Conservation (phyloP, 2,797 vertebrate species). For the Mormyrops attenuatus region DNA sequence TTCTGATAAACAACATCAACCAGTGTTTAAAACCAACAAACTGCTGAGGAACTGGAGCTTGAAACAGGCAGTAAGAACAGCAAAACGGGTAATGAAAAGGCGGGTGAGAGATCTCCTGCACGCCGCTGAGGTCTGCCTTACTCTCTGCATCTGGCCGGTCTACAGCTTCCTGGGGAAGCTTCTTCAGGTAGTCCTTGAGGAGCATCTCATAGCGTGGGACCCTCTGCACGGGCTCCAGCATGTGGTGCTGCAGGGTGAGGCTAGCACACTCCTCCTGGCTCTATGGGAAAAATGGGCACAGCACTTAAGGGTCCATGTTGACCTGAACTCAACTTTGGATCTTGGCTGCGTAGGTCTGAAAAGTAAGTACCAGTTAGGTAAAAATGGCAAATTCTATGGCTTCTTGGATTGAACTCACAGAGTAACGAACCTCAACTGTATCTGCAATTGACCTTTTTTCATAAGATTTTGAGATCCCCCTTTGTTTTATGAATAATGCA, state of each 20-base stretch:
- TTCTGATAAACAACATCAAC: constrained; percentile 58
- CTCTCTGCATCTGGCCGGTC: constrained; percentile 89
- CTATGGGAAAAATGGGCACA: constrained; percentile 53
- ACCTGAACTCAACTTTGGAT: not conserved
- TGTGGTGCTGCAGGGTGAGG: constrained; percentile 93
- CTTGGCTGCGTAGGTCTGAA: not conserved
- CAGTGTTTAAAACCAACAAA: constrained; percentile 8
- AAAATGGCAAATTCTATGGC: not conserved
- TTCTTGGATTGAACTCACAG: not conserved
- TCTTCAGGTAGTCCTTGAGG: constrained; percentile 95
- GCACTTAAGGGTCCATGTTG: not conserved
- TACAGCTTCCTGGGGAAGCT: constrained; percentile 78
- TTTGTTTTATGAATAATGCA: not conserved
- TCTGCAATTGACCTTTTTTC: not conserved
- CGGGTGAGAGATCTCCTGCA: not conserved
- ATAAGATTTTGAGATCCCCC: not conserved
- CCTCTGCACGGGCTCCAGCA: constrained; percentile 93
- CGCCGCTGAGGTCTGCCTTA: constrained; percentile 45
- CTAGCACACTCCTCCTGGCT: constrained; percentile 79
- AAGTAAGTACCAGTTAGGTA: not conserved
- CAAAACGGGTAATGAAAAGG: not conserved
- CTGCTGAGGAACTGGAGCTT: constrained; percentile 5
- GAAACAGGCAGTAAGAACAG: constrained; percentile 12
- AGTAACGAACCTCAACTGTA: not conserved
- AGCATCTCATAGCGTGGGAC: constrained; percentile 97